Evolutionary conservation across 2,888 invertebrate genomes (phyloP), one percentile per base, ranked within the genome.

Genomic region (Meganola albula): DNA sequence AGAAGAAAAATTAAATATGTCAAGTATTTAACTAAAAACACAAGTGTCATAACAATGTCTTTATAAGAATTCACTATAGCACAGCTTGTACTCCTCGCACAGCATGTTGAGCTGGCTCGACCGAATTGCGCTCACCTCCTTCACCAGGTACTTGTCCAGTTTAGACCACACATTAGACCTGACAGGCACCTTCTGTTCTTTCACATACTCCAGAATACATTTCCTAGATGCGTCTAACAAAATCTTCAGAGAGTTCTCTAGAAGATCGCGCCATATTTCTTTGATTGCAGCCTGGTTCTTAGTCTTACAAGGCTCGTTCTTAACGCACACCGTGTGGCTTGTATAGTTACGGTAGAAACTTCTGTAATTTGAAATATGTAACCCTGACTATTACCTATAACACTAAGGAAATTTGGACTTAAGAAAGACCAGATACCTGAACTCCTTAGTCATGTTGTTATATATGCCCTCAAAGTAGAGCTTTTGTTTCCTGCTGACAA

Each of bases 381-480:
- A n/a, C n/a, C n/a, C n/a, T n/a, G n/a, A n/a, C n/a, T n/a, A n/a
- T n/a, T n/a, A n/a, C n/a, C n/a, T n/a, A n/a, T n/a, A n/a, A n/a
- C n/a, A n/a, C n/a, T n/a, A n/a, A n/a, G n/a, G n/a, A n/a, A n/a
- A n/a, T n/a, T n/a, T n/a, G n/a, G n/a, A n/a, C n/a, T n/a, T n/a
- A n/a, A n/a, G n/a, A n/a, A n/a, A n/a, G n/a, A n/a, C n/a, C n/a
- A n/a, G n/a, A 24, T 40, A 67, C 67, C 48, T 57, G 44, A 52
- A 72, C 13, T 62, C 60, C 2, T 37, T 6, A 0, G 55, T 59
- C 70, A 71, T 71, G 27, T 63, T 59, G 10, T 41, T 29, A 39
- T 58, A 68, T 2, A 68, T 56, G 2, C 44, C 11, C 18, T 71
- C 68, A 22, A 73, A 72, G 45, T 60, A 62, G 3, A 31, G 12